phyloP scores from a whole-genome alignment of 2,113 vertebrate genomes.

The Grantiella picta region DNA sequence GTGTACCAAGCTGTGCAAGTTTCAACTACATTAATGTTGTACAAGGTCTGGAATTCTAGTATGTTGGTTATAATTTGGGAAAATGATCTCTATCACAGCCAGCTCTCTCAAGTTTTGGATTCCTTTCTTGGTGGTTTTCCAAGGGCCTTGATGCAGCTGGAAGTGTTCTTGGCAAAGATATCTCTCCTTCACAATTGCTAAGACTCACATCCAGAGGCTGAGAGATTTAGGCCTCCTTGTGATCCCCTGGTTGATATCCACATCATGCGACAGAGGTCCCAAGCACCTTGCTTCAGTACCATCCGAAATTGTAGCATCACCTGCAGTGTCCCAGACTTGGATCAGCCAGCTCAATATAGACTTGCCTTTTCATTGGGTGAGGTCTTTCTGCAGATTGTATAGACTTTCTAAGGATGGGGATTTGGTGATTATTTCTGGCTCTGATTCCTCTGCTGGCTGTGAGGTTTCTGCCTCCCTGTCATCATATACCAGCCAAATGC shows the following conservation, averaged over 20 bases:
- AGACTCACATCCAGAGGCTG: neutral
- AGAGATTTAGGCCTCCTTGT: neutral
- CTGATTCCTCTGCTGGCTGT: neutral
- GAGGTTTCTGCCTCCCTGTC: neutral
- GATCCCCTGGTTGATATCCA: neutral
- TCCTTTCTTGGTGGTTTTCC: neutral
- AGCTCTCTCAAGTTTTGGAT: neutral
- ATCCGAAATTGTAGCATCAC: neutral
- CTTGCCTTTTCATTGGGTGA: fast-evolving
- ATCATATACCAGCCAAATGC: neutral
- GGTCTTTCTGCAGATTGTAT: neutral
- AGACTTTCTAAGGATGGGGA: neutral
- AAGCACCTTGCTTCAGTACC: neutral
- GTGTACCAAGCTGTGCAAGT: neutral
- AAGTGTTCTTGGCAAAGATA: neutral
- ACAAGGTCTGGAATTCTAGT: neutral
- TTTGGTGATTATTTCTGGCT: neutral
- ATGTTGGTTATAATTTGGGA: neutral
- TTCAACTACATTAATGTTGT: neutral
- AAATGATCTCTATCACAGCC: neutral
- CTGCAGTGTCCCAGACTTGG: neutral
- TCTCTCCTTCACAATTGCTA: neutral
- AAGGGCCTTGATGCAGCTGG: neutral
- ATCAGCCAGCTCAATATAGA: neutral
- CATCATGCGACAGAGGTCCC: neutral